phyloP scores from a whole-genome alignment of 1,140 invertebrate species.

The Thaumetopoea pityocampa region DNA sequence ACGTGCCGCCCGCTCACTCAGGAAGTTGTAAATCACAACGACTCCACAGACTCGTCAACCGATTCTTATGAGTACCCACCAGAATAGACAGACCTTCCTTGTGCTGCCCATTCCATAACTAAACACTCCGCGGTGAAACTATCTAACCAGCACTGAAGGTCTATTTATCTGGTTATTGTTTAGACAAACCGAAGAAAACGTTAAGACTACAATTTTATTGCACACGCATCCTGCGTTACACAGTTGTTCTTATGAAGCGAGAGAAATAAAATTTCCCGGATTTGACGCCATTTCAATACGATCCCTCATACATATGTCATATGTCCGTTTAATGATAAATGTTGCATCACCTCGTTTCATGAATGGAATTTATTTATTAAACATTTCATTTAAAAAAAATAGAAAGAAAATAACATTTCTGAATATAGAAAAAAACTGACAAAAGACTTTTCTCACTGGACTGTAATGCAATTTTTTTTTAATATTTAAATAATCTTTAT shows the following conservation, averaged over 20 bases:
- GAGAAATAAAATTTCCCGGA: slow-evolving; percentile 38
- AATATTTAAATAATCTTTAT: too few species aligned
- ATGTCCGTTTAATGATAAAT: too few species aligned
- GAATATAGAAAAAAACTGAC: too few species aligned
- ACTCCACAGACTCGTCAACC: slow-evolving; percentile 29
- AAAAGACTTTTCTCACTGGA: too few species aligned
- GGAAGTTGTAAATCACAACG: slow-evolving; percentile 66
- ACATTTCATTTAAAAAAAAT: too few species aligned
- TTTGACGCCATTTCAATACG: too few species aligned
- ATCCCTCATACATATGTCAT: too few species aligned
- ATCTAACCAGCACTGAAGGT: slow-evolving; percentile 5
- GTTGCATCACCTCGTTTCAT: too few species aligned
- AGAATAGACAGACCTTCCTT: slow-evolving; percentile 20
- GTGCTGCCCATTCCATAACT: not conserved
- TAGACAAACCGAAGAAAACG: slow-evolving; percentile 48
- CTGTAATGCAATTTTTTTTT: too few species aligned
- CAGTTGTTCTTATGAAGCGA: slow-evolving; percentile 27
- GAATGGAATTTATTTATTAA: too few species aligned
- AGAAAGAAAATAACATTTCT: too few species aligned
- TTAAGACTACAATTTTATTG: slow-evolving; percentile 57
- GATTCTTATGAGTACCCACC: slow-evolving; percentile 36
- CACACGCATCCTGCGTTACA: slow-evolving; percentile 47
- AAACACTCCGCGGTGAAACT: slow-evolving; percentile 5
- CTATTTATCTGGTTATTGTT: slow-evolving; percentile 28
- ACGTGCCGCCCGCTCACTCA: slow-evolving; percentile 37